phyloP scores from a whole-genome alignment of 2,888 invertebrate species.

The Drosophila nigricruria region DNA sequence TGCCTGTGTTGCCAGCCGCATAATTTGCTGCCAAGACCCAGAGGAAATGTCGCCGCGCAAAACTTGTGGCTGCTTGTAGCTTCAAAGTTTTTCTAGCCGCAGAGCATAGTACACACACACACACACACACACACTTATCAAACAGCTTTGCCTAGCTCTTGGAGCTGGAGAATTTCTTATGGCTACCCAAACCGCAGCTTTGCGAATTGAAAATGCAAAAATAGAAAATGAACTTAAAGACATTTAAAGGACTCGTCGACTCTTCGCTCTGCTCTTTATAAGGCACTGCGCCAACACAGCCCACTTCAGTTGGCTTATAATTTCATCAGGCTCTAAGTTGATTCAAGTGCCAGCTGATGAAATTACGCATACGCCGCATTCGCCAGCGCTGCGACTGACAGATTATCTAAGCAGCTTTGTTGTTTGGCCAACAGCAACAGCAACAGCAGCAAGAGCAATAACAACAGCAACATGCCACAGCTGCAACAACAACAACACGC shows the following conservation, averaged over 20 bases:
- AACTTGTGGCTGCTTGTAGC: constrained; percentile 60
- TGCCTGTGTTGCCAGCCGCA: constrained; percentile 45
- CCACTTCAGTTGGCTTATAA: constrained; percentile 34
- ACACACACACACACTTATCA: constrained; percentile 30
- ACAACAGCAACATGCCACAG: constrained; percentile 23
- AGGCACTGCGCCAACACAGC: not conserved
- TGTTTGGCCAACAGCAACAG: constrained; percentile 17
- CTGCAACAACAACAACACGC: constrained; percentile 6
- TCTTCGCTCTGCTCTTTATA: not conserved
- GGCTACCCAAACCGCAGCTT: not conserved
- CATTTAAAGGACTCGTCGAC: constrained; percentile 39
- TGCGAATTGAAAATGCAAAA: constrained; percentile 27
- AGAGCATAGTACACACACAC: constrained; percentile 26
- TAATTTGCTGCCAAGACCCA: constrained; percentile 67
- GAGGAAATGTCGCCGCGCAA: constrained; percentile 69
- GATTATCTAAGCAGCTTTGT: constrained; percentile 42
- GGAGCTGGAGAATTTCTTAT: constrained; percentile 58
- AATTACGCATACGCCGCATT: constrained; percentile 55
- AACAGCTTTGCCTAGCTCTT: constrained; percentile 50
- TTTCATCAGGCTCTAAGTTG: constrained; percentile 66
- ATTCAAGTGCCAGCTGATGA: constrained; percentile 50
- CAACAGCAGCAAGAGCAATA: constrained; percentile 2
- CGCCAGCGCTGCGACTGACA: constrained; percentile 24
- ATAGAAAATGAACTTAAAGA: constrained; percentile 58
- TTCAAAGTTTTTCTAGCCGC: constrained; percentile 57